These are phyloP conservation scores for Actinernus sp. DNA, from an alignment of 92 coral and sea anemone species.

Conservation along the genomic window DNA sequence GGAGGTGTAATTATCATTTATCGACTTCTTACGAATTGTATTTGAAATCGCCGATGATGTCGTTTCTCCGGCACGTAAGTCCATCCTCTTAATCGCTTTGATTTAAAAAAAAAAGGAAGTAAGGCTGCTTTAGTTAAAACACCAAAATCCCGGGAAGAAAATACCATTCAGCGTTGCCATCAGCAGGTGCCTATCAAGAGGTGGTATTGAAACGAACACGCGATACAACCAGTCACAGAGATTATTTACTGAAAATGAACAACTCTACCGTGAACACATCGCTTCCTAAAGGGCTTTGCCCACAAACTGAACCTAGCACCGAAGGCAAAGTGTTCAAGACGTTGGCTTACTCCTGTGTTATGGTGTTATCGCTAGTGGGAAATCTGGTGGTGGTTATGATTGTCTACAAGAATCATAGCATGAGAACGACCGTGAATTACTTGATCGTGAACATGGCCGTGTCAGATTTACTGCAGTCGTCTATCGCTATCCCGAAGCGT, in stretches of 20 bases:
- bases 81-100: no score
- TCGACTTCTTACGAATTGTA: no score
- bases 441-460: constrained; percentile 74
- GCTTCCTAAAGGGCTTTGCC: neutral
- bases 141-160: no score
- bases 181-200: no score
- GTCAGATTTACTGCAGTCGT: constrained; percentile 57
- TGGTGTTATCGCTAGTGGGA: constrained; percentile 45
- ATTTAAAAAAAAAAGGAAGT: no score
- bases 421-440: constrained; percentile 69
- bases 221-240: neutral
- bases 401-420: constrained; percentile 55
- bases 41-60: no score
- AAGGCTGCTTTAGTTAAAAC: no score
- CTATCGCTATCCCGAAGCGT: constrained; percentile 40
- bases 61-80: no score
- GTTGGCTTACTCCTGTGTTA: constrained; percentile 34
- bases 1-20: no score
- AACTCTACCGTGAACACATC: constrained; percentile 33
- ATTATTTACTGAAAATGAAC: constrained; percentile 12
- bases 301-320: neutral
- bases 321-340: constrained; percentile 40
- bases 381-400: constrained; percentile 48
- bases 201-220: neutral
- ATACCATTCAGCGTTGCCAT: no score